Base-by-base conservation (phyloP, 2,797 vertebrate genomes). In the Crenichthys baileyi region DNA sequence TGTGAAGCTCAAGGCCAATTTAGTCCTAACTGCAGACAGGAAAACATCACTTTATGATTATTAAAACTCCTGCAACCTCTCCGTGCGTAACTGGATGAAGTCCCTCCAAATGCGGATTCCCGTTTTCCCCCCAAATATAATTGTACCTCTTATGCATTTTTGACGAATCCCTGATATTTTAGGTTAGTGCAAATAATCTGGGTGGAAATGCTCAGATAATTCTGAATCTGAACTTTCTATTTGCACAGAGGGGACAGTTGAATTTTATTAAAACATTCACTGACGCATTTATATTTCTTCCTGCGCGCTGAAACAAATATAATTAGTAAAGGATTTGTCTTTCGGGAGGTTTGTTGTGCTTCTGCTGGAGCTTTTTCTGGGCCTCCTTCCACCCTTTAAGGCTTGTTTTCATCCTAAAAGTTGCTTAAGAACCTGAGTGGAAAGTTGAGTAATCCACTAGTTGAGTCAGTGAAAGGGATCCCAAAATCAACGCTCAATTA, bases 401-500 rank as follows among this genome's bases (percentile, higher is more conserved):
- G 24, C 24, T 68, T 16, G 41, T 68, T 68, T 68, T 46, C 41
- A n/a, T 20, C 22, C 65, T n/a, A 68, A 68, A 68, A 46, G 24
- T 68, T 68, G 65, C 72, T 22, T 18, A 56, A 70, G 48, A 86
- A 79, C 77, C 70, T 12, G 55, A 84, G 78, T 67, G 82, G 84
- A 81, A 88, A 82, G 83, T 76, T 80, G 86, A 90, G 85, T 88
- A 89, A 93, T 89, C 89, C 85, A 58, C 81, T 55, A 41, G 63
- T 41, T 7, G 79, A 85, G 90, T 86, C 83, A 94, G 94, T 93
- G 94, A 96, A 96, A 96, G 94, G 93, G 93, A 95, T 92, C 90
- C 92, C 81, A 85, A 88, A 94, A 92, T 92, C 92, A 90, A 90
- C 93, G 95, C 94, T 95, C 93, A 94, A 94, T 95, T 95, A 95